phyloP scores from a whole-genome alignment of 2,888 invertebrate species.

The Aquatica leii region DNA sequence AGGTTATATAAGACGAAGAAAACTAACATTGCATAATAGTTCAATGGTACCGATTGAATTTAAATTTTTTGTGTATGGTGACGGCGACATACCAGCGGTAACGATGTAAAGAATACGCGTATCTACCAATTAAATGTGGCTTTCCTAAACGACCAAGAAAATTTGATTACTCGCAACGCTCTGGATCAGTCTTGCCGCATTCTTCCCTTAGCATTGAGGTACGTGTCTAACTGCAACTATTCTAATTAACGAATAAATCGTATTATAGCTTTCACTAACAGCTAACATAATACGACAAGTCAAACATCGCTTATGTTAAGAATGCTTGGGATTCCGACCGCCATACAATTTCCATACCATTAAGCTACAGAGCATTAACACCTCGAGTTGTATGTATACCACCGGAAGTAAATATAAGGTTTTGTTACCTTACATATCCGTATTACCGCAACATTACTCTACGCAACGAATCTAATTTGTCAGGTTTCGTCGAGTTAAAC shows the following conservation, averaged over 20 bases:
- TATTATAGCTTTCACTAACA: conserved; percentile 66
- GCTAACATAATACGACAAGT: conserved; percentile 64
- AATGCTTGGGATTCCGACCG: conserved; percentile 67
- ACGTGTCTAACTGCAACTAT: no score
- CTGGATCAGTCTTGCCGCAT: conserved; percentile 62
- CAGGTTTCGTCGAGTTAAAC: conserved; percentile 58
- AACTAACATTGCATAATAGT: conserved; percentile 64
- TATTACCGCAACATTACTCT: conserved; percentile 64
- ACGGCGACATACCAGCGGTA: conserved; percentile 65
- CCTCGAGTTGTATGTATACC: conserved; percentile 64
- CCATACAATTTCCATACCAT: conserved; percentile 64
- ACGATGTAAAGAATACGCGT: conserved; percentile 63
- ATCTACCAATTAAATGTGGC: conserved; percentile 58
- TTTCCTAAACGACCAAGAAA: conserved; percentile 65
- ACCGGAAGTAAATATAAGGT: conserved; percentile 63
- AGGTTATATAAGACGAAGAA: conserved; percentile 64
- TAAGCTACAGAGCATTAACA: conserved; percentile 63
- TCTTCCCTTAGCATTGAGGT: no score
- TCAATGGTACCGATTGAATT: conserved; percentile 66
- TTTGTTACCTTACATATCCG: conserved; percentile 67
- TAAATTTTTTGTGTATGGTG: conserved; percentile 62
- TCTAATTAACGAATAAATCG: no score
- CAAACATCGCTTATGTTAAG: conserved; percentile 63
- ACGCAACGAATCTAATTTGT: conserved; percentile 61
- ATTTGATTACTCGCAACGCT: conserved; percentile 63